Evolutionary conservation across 2,888 invertebrate genomes (phyloP).

Genomic region (Dione juno): DNA sequence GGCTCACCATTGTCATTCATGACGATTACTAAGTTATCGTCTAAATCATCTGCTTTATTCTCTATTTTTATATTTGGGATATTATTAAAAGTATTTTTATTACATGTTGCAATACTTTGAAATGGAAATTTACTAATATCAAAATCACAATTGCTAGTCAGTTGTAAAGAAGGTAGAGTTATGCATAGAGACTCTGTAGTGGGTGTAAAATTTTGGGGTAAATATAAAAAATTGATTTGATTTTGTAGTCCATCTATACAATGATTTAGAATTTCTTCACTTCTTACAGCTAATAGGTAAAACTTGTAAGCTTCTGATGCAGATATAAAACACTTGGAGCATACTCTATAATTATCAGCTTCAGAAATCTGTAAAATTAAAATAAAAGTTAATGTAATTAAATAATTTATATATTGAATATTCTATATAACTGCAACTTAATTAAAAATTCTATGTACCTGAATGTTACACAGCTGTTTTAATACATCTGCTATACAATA

Average conservation of each 20-base stretch:
- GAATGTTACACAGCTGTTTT: slow-evolving; percentile 50
- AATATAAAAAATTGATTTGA: slow-evolving; percentile 54
- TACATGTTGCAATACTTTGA: slow-evolving; percentile 30
- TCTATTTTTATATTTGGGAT: slow-evolving; percentile 36
- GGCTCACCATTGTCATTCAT: slow-evolving; percentile 55
- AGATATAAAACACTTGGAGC: slow-evolving; percentile 62
- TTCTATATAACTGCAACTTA: not conserved
- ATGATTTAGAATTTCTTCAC: slow-evolving; percentile 60
- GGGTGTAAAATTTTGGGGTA: slow-evolving; percentile 49
- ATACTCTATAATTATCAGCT: slow-evolving; percentile 61
- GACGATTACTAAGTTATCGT: slow-evolving; percentile 57
- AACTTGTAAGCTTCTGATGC: slow-evolving; percentile 69
- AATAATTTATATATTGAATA: not conserved
- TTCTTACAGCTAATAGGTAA: slow-evolving; percentile 57
- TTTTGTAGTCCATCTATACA: slow-evolving; percentile 59
- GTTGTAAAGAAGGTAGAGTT: slow-evolving; percentile 56
- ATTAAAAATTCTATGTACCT: slow-evolving; percentile 25
- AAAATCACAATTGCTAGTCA: slow-evolving; percentile 54
- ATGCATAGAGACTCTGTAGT: slow-evolving; percentile 58
- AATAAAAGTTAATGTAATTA: slow-evolving; percentile 7
- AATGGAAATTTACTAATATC: slow-evolving; percentile 55
- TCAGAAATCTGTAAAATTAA: slow-evolving; percentile 58
- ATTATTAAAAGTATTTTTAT: slow-evolving; percentile 10
- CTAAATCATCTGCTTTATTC: slow-evolving; percentile 16
- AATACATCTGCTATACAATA: slow-evolving; percentile 71